A percentile compares a stretch with the other conserved stretches of the same genome.
Conservation (phyloP, 2,888 invertebrate genomes). For the Diploptera punctata region DNA sequence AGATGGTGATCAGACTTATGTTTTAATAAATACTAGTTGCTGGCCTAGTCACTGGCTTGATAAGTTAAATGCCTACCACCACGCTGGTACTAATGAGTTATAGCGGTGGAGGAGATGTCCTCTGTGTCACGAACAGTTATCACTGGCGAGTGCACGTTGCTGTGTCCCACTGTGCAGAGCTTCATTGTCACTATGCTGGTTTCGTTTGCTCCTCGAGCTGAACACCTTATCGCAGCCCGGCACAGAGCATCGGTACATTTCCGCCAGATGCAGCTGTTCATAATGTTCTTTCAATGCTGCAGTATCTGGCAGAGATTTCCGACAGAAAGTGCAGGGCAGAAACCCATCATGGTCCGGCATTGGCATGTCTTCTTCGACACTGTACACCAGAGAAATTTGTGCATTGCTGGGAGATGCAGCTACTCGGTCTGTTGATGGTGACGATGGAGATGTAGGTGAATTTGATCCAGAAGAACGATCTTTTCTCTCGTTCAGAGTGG, state of each 20-base stretch:
- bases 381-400: constrained; percentile 59
- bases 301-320: constrained; percentile 67
- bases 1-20: no score
- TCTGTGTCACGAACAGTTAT: constrained; percentile 47
- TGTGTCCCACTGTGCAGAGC: constrained; percentile 54
- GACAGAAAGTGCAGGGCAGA: constrained; percentile 74
- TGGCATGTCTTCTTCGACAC: constrained; percentile 71
- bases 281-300: constrained; percentile 62
- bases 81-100: constrained; percentile 38
- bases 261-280: constrained; percentile 67
- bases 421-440: constrained; percentile 53
- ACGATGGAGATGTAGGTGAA: constrained; percentile 58
- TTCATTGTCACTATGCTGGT: constrained; percentile 76
- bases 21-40: no score
- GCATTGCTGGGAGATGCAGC: constrained; percentile 46
- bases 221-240: constrained; percentile 80
- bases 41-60: no score
- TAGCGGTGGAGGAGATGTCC: constrained; percentile 40
- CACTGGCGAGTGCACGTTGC: constrained; percentile 27
- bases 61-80: constrained; percentile 36
- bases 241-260: constrained; percentile 77
- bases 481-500: constrained; percentile 44
- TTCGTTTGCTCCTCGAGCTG: constrained; percentile 78
- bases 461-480: constrained; percentile 61
- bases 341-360: constrained; percentile 69